Base-by-base conservation (phyloP, 2,797 vertebrate genomes). In the Bradypodion ventrale region DNA sequence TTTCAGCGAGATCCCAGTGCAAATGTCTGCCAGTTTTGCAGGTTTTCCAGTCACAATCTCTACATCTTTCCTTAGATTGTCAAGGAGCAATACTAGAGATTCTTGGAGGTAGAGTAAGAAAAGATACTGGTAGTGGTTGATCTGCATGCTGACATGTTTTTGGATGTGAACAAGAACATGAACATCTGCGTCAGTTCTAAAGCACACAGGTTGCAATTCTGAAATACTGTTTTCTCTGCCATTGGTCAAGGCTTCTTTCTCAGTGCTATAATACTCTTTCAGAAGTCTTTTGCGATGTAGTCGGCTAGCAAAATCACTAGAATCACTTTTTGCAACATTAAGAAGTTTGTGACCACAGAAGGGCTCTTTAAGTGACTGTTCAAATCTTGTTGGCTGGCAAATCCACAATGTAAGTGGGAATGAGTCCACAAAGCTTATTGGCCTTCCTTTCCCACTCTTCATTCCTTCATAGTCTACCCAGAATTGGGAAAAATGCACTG, bases 391-490 rank as follows among this genome's bases (percentile, higher is more conserved):
- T 1, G 99, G 98, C 91, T 98, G 97, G 93, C 98, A 98, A 40
- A 98, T 97, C 99, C 99, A 99, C 90, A 99, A 60, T 0, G 97
- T 97, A 77, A 99, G 97, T 0, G 99, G 99, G 87, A 99, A 99
- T 19, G 99, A 97, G 90, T 99, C 99, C 69, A 99, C 96, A 73
- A 99, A 99, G 73, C 95, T 97, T 91, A 99, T 21, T 0, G 98
- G 98, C 6, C 98, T 94, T 13, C 98, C 98, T 85, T 97, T 98
- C 21, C 97, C 97, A 49, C 97, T 97, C 42, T 95, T 97, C 0
- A 93, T 96, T 83, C 98, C 97, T 94, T 99, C 99, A 0, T 97
- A 99, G 95, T 99, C 99, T 88, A 99, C 95, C 99, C 99, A 99
- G 94, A 99, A 99, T 89, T 99, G 99, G 49, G 98, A 96, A 91